phyloP scores from a whole-genome alignment of 1,140 invertebrate genomes.

The Catajapyx aquilonaris region DNA sequence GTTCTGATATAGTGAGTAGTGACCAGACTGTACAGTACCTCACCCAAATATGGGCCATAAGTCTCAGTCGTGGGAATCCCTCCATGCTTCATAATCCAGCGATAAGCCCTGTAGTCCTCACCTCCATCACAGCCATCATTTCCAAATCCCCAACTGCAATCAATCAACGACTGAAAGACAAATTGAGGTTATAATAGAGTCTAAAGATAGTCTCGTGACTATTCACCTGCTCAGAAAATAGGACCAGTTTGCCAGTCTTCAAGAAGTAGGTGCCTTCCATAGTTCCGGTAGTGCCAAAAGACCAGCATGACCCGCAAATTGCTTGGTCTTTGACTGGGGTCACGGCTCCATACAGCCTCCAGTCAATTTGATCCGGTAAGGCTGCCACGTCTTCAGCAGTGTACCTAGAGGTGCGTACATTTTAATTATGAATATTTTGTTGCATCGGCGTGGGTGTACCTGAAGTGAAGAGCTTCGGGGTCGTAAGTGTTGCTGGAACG shows the following conservation, averaged over 20 bases:
- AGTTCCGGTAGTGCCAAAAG: slow-evolving; percentile 51
- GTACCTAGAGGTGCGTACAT: too few relatives aligned
- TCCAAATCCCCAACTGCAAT: slow-evolving; percentile 89
- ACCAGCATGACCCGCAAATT: slow-evolving; percentile 86
- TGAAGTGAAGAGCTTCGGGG: slow-evolving; percentile 49
- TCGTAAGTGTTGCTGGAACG: slow-evolving; percentile 39
- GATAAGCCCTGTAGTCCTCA: slow-evolving; percentile 74
- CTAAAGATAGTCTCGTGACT: too few relatives aligned
- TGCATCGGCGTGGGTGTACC: slow-evolving; percentile 28
- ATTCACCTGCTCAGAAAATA: slow-evolving; percentile 24
- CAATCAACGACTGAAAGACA: slow-evolving; percentile 58
- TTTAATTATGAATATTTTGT: slow-evolving; percentile 35
- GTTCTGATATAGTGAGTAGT: too few relatives aligned
- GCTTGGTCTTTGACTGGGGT: slow-evolving; percentile 85
- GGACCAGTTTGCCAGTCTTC: slow-evolving; percentile 24
- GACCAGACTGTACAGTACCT: slow-evolving; percentile 31
- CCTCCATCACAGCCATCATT: slow-evolving; percentile 96
- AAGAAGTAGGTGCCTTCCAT: slow-evolving; percentile 32
- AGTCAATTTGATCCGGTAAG: slow-evolving; percentile 57
- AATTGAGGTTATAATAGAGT: too few relatives aligned
- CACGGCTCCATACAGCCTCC: slow-evolving; percentile 68
- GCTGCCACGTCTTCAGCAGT: slow-evolving; percentile 42
- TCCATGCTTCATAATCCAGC: slow-evolving; percentile 80
- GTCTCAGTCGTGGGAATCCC: slow-evolving; percentile 71
- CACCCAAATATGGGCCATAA: slow-evolving; percentile 75